phyloP scores from a whole-genome alignment of 2,797 vertebrate genomes.

The Crenichthys baileyi region DNA sequence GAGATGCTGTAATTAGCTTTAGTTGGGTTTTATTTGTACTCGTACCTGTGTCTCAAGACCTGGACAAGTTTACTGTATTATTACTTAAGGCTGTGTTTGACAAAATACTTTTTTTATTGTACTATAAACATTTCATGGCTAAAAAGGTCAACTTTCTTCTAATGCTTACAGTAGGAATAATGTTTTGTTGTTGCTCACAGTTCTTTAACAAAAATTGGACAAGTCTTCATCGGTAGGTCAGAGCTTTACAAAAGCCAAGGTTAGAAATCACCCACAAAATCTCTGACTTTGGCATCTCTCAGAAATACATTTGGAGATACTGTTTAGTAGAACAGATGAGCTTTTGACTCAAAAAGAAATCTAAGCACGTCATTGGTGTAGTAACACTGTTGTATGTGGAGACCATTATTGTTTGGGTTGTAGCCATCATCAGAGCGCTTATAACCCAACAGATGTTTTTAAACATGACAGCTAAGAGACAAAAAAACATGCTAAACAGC shows the following conservation, averaged over 20 bases:
- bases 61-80: background rate
- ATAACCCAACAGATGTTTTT: background rate
- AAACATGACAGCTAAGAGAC: background rate
- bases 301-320: background rate
- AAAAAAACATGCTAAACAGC: background rate
- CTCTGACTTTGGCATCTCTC: background rate
- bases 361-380: background rate
- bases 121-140: background rate
- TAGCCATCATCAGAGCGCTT: background rate
- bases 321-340: background rate
- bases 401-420: background rate
- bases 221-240: background rate
- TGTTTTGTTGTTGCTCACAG: background rate
- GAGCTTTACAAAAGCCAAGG: background rate
- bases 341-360: background rate
- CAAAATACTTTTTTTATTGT: background rate
- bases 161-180: background rate
- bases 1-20: background rate
- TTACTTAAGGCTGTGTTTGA: background rate
- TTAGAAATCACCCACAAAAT: background rate
- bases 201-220: background rate
- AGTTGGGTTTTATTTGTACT: background rate
- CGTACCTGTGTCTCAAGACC: background rate
- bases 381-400: background rate
- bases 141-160: background rate